A percentile compares a stretch with the other conserved stretches of the same genome.
These are phyloP conservation scores for Saxicola maurus DNA, from an alignment of 2,797 vertebrate species.

Conservation along the genomic window DNA sequence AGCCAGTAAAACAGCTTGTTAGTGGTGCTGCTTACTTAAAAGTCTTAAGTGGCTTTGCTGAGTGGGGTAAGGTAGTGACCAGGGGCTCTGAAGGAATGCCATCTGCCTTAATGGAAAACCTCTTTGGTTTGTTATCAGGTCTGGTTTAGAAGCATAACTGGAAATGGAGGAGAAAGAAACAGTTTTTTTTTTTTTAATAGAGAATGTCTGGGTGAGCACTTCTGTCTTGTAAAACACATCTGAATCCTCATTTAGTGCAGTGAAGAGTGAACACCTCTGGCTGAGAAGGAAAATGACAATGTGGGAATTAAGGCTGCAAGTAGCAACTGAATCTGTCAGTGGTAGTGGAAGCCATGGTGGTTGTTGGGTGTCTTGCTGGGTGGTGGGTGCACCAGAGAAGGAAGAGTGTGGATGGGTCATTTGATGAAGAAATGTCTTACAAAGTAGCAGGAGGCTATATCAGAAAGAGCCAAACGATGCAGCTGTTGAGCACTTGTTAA, in stretches of 20 bases:
- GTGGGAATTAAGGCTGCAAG: background rate
- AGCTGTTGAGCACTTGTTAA: background rate
- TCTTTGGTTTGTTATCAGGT: background rate
- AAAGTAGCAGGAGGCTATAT: background rate
- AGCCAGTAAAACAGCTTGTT: background rate
- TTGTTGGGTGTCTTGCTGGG: accelerated
- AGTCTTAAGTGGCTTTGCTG: background rate
- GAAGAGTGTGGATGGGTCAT: background rate
- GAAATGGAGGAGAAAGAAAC: background rate
- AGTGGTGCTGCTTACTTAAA: background rate
- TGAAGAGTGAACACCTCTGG: background rate
- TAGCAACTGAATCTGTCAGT: background rate
- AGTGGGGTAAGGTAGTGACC: background rate
- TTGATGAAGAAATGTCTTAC: background rate
- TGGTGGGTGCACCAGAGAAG: background rate
- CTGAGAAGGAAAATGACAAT: accelerated
- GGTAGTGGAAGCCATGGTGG: background rate
- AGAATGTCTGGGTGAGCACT: background rate
- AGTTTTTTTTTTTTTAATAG: accelerated
- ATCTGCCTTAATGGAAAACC: background rate
- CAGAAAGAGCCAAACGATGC: background rate
- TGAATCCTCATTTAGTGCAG: background rate
- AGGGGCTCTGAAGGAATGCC: background rate
- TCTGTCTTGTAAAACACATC: background rate
- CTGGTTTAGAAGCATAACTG: background rate